Percentiles rank a stretch among this genome's conserved stretches.
phyloP scores from a whole-genome alignment of 2,113 vertebrate genomes.

The Psittacula cyanocephala region DNA sequence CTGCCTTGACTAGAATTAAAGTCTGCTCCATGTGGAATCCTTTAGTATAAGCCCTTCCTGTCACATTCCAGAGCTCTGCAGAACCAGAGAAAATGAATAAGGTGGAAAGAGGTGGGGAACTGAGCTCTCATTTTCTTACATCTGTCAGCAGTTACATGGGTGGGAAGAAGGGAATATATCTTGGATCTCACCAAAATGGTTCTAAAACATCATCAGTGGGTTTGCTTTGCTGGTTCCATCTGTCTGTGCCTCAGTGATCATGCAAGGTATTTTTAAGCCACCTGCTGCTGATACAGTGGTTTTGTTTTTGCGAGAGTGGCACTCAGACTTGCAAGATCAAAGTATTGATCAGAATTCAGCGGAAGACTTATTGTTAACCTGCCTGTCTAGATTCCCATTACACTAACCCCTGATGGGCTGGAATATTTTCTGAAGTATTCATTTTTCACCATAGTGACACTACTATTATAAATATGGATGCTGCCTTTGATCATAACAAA shows the following conservation, averaged over 20 bases:
- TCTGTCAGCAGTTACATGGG: conserved; percentile 31
- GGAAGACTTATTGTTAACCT: not conserved
- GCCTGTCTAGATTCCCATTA: not conserved
- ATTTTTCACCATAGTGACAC: not conserved
- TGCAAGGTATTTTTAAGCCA: conserved; percentile 34
- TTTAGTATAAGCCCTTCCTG: not conserved
- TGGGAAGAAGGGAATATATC: conserved; percentile 22
- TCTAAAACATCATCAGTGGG: not conserved
- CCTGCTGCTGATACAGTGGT: not conserved
- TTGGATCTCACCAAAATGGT: not conserved
- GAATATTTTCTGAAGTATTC: not conserved
- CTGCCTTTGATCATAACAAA: conserved; percentile 3
- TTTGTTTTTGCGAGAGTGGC: not conserved
- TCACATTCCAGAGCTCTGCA: not conserved
- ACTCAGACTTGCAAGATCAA: not conserved
- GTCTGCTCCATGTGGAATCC: not conserved
- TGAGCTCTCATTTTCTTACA: conserved; percentile 11
- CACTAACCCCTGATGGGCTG: not conserved
- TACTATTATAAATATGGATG: not conserved
- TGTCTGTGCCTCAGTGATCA: conserved; percentile 22
- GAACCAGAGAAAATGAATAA: not conserved
- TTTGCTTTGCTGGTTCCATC: conserved; percentile 54
- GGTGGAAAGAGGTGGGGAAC: not conserved
- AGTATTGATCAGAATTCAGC: not conserved
- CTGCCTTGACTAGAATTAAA: not conserved